Evolutionary conservation across 2,113 vertebrate genomes (phyloP).

Genomic region (Gymnobelideus leadbeateri): DNA sequence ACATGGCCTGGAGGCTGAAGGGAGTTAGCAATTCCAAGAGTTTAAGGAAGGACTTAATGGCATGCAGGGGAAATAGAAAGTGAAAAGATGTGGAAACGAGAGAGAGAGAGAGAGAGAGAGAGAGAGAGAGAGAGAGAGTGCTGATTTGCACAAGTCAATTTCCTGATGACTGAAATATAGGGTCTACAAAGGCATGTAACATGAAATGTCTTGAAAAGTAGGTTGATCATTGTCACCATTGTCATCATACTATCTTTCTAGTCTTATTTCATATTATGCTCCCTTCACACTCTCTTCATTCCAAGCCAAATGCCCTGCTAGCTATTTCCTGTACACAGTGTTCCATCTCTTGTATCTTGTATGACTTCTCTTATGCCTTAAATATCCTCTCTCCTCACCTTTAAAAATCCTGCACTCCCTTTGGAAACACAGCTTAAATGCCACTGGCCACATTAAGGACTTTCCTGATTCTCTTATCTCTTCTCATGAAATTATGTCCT

Average conservation of each 20-base stretch:
- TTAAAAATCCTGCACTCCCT: neutral
- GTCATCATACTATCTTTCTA: neutral
- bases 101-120: neutral
- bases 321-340: neutral
- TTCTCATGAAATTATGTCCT: neutral
- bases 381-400: neutral
- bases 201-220: neutral
- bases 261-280: neutral
- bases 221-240: too few relatives aligned
- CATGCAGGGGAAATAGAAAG: neutral
- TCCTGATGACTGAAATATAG: neutral
- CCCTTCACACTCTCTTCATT: neutral
- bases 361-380: neutral
- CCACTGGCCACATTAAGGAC: neutral
- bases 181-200: neutral
- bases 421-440: neutral
- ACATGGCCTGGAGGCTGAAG: neutral
- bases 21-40: neutral
- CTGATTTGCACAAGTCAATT: neutral
- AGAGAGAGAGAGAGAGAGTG: neutral
- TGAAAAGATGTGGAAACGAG: neutral
- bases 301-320: neutral
- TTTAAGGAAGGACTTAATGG: neutral
- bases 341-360: neutral
- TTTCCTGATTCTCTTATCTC: neutral